Evolutionary conservation across 2,888 invertebrate genomes (phyloP), one percentile per base, ranked within the genome.

Genomic region (Eumacrocentrus americanus): DNA sequence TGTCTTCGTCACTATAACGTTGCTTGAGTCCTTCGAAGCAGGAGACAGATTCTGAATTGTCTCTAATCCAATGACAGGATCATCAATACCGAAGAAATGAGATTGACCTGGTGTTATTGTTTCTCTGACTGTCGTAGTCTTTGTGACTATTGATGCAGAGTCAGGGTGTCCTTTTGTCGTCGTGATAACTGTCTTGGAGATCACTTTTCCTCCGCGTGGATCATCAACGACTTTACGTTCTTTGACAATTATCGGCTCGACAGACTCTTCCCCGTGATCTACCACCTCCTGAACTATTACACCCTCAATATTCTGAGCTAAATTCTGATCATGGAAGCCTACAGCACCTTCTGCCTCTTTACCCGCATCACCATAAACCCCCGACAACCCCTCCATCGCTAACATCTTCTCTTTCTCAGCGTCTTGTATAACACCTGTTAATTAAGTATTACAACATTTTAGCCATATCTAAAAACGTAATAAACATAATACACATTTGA

Each of bases 351-450:
- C 71, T 53, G 73, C 78, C 78, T 79, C 78, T 72, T 73, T 74
- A 74, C 66, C 73, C 72, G 72, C 77, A 72, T 78, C 78, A 76
- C 77, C 77, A 78, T 69, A 72, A 76, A 79, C 79, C 79, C 79
- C 80, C 78, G 79, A 80, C 80, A 78, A 80, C 80, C 80, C 80
- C 75, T 81, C 78, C 78, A 72, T 79, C 75, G 76, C 77, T 79
- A 80, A 80, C 75, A 78, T 78, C 78, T 78, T 80, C 78, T 79
- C 77, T 80, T 78, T 80, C 77, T 79, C 80, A 68, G 80, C 80
- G 71, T 80, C 80, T 78, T 79, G 78, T 76, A 79, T 79, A 74
- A 80, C 71, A 81, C 80, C 80, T 81, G 80, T 81, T 79, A 80
- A 81, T 81, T 78, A 81, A 81, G 74, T 79, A 79, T 78, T 72